Conservation (phyloP, 2,888 invertebrate genomes). For the Clostera curtula region DNA sequence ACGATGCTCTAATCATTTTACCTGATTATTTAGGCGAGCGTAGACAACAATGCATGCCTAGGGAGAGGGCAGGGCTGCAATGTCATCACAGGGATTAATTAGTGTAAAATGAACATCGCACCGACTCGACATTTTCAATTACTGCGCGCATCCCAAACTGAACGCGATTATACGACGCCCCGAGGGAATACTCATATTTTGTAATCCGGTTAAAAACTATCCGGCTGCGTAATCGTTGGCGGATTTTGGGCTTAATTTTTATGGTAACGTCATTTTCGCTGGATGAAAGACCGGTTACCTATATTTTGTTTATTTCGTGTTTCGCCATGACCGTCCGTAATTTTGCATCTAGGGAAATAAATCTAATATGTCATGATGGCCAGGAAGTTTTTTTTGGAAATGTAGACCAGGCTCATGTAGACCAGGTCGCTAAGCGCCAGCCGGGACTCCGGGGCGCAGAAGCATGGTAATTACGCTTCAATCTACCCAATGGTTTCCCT, state of each 20-base stretch:
- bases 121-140: constrained; percentile 68
- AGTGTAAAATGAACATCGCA: constrained; percentile 70
- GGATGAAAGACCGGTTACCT: too few relatives aligned
- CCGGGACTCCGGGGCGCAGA: too few relatives aligned
- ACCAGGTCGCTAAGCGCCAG: too few relatives aligned
- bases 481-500: too few relatives aligned
- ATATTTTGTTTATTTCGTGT: too few relatives aligned
- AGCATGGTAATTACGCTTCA: too few relatives aligned
- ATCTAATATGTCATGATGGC: too few relatives aligned
- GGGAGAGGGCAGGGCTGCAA: constrained; percentile 31
- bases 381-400: too few relatives aligned
- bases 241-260: constrained; percentile 12
- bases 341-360: too few relatives aligned
- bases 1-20: constrained; percentile 3
- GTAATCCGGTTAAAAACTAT: constrained; percentile 50
- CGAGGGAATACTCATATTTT: constrained; percentile 41
- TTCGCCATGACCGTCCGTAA: too few relatives aligned
- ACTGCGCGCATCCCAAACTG: constrained; percentile 46
- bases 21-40: constrained; percentile 14
- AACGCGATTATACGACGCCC: constrained; percentile 50
- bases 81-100: constrained; percentile 71
- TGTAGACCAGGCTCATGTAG: too few relatives aligned
- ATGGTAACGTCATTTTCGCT: too few relatives aligned
- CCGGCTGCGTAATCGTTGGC: constrained; percentile 27
- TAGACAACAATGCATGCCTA: constrained; percentile 28